Conservation (phyloP, 1,140 invertebrate species). For the Rhopalosiphum padi region DNA sequence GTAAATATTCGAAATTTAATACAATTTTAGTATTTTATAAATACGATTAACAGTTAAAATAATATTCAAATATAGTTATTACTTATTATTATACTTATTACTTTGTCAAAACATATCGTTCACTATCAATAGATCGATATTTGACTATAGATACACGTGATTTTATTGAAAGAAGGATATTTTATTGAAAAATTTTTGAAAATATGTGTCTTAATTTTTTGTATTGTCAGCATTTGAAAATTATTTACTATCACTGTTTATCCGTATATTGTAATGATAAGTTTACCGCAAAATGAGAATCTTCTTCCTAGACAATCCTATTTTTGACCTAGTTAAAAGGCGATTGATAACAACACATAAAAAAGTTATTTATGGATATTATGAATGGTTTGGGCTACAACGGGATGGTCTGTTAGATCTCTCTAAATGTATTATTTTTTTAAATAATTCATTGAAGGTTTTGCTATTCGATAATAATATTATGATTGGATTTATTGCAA, state of each 20-base stretch:
- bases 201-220: not conserved
- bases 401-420: not conserved
- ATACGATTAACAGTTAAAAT: not conserved
- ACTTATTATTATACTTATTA: not conserved
- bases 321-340: not conserved
- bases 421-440: not conserved
- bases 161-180: not conserved
- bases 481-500: not conserved
- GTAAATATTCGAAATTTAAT: not conserved
- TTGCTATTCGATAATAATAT: not conserved
- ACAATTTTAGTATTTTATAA: too few relatives aligned
- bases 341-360: not conserved
- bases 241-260: too few relatives aligned
- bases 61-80: not conserved
- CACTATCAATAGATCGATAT: not conserved
- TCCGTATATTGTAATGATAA: too few relatives aligned
- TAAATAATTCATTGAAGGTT: not conserved
- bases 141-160: not conserved
- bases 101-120: not conserved
- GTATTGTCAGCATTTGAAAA: too few relatives aligned
- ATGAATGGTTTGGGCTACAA: not conserved
- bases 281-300: not conserved
- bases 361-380: too few relatives aligned
- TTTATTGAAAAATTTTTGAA: not conserved
- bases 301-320: not conserved